Conservation (phyloP, 2,888 invertebrate genomes). For the Drosophila formosana region DNA sequence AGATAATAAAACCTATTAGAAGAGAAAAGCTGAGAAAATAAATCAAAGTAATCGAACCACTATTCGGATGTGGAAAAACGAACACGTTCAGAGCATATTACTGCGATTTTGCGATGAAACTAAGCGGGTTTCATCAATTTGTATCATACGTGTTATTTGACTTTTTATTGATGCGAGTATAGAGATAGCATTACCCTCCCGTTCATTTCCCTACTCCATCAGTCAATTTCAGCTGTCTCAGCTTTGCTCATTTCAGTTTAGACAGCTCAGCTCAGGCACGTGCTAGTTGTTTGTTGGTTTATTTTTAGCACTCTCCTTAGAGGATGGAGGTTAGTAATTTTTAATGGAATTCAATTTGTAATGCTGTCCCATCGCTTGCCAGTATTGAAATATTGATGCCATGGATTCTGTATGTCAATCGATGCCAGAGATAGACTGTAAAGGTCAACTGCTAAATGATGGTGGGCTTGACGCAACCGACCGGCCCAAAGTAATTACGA, state of each 20-base stretch:
- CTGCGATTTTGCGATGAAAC: constrained; percentile 23
- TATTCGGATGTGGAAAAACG: neutral
- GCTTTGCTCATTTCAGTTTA: neutral
- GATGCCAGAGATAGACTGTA: neutral
- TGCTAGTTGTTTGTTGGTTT: constrained; percentile 44
- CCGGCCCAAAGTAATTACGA: neutral
- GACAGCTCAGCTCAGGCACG: constrained; percentile 39
- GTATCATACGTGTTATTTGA: constrained; percentile 46
- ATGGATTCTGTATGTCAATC: constrained; percentile 15
- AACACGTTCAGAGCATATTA: constrained; percentile 9
- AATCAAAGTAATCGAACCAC: neutral
- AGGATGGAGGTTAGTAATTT: constrained; percentile 37
- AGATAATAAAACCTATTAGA: neutral
- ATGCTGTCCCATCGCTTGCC: constrained; percentile 42
- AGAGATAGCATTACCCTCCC: constrained; percentile 16
- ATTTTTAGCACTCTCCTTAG: constrained; percentile 50
- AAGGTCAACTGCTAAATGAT: constrained; percentile 5
- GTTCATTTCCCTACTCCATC: neutral
- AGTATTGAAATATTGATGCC: constrained; percentile 36
- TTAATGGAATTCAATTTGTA: constrained; percentile 54
- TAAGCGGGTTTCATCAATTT: constrained; percentile 33
- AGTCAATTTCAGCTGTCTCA: constrained; percentile 30
- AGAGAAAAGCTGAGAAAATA: neutral
- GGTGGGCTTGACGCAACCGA: neutral
- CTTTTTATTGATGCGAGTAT: constrained; percentile 31